phyloP scores from a whole-genome alignment of 2,888 invertebrate genomes.

The Ariolimax columbianus region DNA sequence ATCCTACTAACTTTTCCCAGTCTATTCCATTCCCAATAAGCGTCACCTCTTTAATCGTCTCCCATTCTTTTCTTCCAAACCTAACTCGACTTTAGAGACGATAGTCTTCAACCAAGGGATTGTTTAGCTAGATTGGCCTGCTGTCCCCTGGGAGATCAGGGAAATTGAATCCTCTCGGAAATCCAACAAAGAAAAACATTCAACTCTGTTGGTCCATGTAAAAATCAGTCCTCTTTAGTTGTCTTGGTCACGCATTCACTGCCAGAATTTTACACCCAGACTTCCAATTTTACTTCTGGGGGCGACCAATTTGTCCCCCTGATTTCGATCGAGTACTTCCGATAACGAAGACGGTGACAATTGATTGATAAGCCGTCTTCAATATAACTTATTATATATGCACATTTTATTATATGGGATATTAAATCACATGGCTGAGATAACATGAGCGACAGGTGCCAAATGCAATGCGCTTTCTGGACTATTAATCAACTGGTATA shows the following conservation, averaged over 20 bases:
- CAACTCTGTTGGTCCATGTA: conserved; percentile 37
- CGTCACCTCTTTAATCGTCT: conserved; percentile 13
- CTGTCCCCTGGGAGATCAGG: conserved; percentile 42
- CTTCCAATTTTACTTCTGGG: conserved; percentile 27
- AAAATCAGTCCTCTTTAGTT: conserved; percentile 32
- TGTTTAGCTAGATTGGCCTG: conserved; percentile 46
- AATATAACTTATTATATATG: background rate
- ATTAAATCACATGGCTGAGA: background rate
- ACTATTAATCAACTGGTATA: background rate
- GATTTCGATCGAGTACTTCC: background rate
- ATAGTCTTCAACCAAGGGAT: conserved; percentile 34
- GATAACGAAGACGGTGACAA: background rate
- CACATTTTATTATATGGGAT: background rate
- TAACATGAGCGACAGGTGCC: background rate
- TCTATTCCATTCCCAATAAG: background rate
- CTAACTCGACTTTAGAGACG: conserved; percentile 36
- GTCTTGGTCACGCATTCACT: conserved; percentile 40
- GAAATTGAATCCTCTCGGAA: conserved; percentile 44
- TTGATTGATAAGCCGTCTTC: background rate
- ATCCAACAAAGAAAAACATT: conserved; percentile 40
- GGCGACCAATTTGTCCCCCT: conserved; percentile 1
- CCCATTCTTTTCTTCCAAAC: conserved; percentile 20
- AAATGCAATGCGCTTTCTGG: background rate
- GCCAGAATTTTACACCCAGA: conserved; percentile 24
- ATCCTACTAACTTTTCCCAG: background rate